These are phyloP conservation scores for Aleiodes alternator DNA, from an alignment of 2,888 invertebrate genomes.

Conservation along the genomic window DNA sequence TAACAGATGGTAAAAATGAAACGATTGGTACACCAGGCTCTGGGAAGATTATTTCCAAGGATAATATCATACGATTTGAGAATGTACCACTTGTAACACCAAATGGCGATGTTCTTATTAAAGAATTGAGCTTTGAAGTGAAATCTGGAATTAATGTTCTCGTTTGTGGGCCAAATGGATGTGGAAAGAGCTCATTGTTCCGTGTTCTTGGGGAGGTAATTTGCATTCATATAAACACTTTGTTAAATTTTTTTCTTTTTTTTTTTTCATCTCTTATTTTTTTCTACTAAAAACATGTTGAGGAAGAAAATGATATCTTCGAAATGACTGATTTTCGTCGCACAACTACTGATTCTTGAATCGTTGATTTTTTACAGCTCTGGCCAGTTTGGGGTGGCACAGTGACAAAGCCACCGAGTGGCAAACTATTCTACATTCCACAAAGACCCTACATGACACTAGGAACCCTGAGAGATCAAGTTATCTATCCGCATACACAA, in stretches of 20 bases:
- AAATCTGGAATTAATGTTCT: slow-evolving; percentile 96
- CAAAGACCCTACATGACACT: slow-evolving; percentile 99
- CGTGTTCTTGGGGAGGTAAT: slow-evolving; percentile 91
- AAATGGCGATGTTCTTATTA: slow-evolving; percentile 95
- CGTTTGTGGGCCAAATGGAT: slow-evolving; percentile 99
- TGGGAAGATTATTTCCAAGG: slow-evolving; percentile 88
- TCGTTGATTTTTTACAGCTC: slow-evolving; percentile 75
- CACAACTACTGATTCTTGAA: not conserved
- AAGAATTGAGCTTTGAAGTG: slow-evolving; percentile 93
- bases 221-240: slow-evolving; percentile 10
- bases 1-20: slow-evolving; percentile 79
- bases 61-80: slow-evolving; percentile 94
- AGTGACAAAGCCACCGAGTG: slow-evolving; percentile 95
- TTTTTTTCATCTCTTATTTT: no score
- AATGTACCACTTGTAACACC: slow-evolving; percentile 97
- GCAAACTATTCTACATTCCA: slow-evolving; percentile 97
- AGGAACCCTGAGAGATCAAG: slow-evolving; percentile 94
- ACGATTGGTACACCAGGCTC: slow-evolving; percentile 80
- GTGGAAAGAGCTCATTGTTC: slow-evolving; percentile 98
- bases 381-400: slow-evolving; percentile 98
- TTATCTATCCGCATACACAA: slow-evolving; percentile 95
- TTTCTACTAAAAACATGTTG: no score
- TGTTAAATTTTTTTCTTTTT: no score
- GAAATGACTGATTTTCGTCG: not conserved
- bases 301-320: not conserved